Base-by-base conservation (phyloP, 2,888 invertebrate species). In the Acanthoscelides obtectus region DNA sequence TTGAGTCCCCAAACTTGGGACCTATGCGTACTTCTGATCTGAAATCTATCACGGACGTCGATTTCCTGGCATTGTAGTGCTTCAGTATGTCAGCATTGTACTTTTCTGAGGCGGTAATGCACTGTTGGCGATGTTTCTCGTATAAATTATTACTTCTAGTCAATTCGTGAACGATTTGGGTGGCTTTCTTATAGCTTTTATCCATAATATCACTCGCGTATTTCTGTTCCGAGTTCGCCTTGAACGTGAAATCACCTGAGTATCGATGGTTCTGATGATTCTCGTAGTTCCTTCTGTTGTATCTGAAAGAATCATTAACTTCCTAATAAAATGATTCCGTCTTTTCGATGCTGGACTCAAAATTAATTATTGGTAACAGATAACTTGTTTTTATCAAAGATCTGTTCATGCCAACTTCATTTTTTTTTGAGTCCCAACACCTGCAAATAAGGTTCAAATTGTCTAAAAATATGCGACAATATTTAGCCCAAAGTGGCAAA, bases 31-130 rank as follows among this genome's bases (percentile, higher is more conserved):
- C 79, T 76, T 84, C 83, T 0, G 88, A 83, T 65, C 89, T 88
- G 78, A 88, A 89, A 80, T 90, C 90, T 76, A 90, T 80, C 83
- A 86, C 84, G 6, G 89, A 84, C 83, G 87, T 86, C 83, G 90
- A 88, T 87, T 90, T 84, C 86, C 88, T 75, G 0, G 84, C 81
- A 79, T 89, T 89, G 79, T 89, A 85, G 76, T 85, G 85, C 74
- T 81, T 82, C 69, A 85, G 70, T 66, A 85, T 77, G 69, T 86
- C 84, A 0, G 81, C 78, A 72, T 84, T 84, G 76, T 85, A 86
- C 77, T 85, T 84, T 71, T 85, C 85, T 0, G 84, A 84, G 17
- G 85, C 84, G 2, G 83, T 82, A 64, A 85, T 79, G 73, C 84
- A 85, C 76, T 84, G 84, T 69, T 83, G 83, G 5, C 83, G 78